phyloP scores from a whole-genome alignment of 1,140 invertebrate species.

The Dreissena rostriformis region DNA sequence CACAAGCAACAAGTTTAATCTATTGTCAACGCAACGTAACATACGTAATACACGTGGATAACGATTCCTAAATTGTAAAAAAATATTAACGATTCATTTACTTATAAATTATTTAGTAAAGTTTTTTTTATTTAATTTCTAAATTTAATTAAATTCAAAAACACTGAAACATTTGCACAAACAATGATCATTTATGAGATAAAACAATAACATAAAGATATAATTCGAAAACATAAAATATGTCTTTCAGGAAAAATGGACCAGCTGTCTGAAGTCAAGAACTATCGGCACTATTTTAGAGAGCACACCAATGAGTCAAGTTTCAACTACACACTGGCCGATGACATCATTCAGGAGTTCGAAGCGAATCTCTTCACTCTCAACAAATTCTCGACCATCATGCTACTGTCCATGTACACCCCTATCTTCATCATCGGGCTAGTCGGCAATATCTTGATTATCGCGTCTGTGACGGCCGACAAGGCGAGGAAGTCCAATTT shows the following conservation, averaged over 20 bases:
- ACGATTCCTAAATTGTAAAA: too few species aligned
- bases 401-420: conserved; percentile 65
- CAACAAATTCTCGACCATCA: conserved; percentile 51
- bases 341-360: conserved; percentile 61
- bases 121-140: too few species aligned
- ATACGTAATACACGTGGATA: too few species aligned
- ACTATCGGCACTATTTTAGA: conserved; percentile 55
- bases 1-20: too few species aligned
- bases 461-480: conserved; percentile 56
- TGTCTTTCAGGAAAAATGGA: conserved; percentile 46
- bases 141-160: too few species aligned
- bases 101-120: too few species aligned
- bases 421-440: conserved; percentile 66
- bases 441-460: conserved; percentile 67
- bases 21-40: too few species aligned
- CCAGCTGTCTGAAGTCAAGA: conserved; percentile 56
- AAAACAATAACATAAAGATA: too few species aligned
- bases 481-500: conserved; percentile 62
- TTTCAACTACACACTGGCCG: conserved; percentile 61
- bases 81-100: too few species aligned
- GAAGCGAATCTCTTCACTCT: conserved; percentile 46
- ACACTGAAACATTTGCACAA: too few species aligned
- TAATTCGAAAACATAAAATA: too few species aligned
- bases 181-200: too few species aligned
- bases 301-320: conserved; percentile 42